Percentiles rank a stretch among this genome's conserved stretches.
phyloP scores from a whole-genome alignment of 1,140 invertebrate species.

The Pseudomyrmex flavicornis region DNA sequence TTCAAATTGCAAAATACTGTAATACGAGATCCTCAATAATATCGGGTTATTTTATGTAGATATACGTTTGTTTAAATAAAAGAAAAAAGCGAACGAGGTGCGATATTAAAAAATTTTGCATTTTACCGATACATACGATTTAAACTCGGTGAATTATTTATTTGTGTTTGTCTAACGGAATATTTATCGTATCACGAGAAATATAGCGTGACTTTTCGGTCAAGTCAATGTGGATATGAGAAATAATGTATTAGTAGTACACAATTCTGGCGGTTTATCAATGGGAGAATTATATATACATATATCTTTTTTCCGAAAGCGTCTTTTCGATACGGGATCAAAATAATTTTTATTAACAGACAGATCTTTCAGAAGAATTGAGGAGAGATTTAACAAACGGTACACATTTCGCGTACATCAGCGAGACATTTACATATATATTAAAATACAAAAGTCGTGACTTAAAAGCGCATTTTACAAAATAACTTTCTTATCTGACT shows the following conservation, averaged over 20 bases:
- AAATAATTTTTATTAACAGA: constrained; percentile 44
- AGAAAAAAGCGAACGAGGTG: background rate
- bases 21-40: constrained; percentile 1
- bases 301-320: background rate
- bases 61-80: constrained; percentile 32
- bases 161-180: constrained; percentile 14
- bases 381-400: background rate
- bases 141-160: constrained; percentile 22
- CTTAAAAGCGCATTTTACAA: constrained; percentile 44
- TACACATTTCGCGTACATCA: constrained; percentile 8
- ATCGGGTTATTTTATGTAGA: constrained; percentile 20
- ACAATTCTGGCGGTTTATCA: background rate
- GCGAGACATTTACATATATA: constrained; percentile 28
- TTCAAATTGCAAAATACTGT: constrained; percentile 35
- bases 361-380: background rate
- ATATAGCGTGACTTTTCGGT: constrained; percentile 7
- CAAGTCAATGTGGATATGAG: constrained; percentile 1
- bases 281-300: background rate
- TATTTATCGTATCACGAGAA: background rate
- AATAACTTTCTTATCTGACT: constrained; percentile 46
- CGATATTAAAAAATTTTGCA: constrained; percentile 30
- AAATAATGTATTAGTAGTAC: constrained; percentile 4
- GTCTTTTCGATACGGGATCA: background rate
- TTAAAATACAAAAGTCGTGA: constrained; percentile 26
- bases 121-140: constrained; percentile 10